Conservation (phyloP, 2,888 invertebrate genomes). For the Tenthredo livida region DNA sequence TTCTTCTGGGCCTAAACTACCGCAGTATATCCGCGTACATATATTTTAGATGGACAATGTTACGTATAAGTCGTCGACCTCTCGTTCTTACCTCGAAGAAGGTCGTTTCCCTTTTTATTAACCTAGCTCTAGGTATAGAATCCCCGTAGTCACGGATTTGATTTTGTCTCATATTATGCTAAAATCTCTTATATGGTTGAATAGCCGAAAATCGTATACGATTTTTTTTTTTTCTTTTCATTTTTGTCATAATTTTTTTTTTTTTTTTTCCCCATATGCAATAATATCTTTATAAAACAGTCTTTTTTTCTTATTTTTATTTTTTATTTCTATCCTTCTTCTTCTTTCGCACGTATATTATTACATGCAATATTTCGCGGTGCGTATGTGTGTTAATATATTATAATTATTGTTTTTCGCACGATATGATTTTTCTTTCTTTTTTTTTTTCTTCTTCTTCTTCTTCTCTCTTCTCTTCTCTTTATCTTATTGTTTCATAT, state of each 20-base stretch:
- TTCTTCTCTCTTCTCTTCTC: background rate
- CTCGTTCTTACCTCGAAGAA: conserved; percentile 27
- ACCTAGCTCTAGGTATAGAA: background rate
- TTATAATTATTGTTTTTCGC: background rate
- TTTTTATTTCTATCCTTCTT: background rate
- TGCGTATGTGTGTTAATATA: background rate
- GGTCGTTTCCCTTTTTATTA: conserved; percentile 47
- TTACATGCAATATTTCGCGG: background rate
- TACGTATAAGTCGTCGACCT: conserved; percentile 26
- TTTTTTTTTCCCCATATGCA: background rate
- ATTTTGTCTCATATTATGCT: background rate
- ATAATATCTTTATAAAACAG: background rate
- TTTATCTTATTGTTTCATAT: background rate
- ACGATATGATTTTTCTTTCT: background rate
- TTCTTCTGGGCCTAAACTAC: background rate
- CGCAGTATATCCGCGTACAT: background rate
- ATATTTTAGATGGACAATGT: conserved; percentile 21
- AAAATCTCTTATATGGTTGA: background rate
- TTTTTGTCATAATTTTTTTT: background rate
- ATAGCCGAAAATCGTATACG: background rate
- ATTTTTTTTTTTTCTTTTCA: background rate
- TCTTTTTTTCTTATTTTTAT: background rate
- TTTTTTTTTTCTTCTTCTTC: background rate
- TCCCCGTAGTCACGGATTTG: conserved; percentile 13
- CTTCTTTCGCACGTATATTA: background rate